A percentile compares a stretch with the other conserved stretches of the same genome.
These are phyloP conservation scores for Ceuthmochares aereus DNA, from an alignment of 2,113 vertebrate genomes.

Conservation along the genomic window DNA sequence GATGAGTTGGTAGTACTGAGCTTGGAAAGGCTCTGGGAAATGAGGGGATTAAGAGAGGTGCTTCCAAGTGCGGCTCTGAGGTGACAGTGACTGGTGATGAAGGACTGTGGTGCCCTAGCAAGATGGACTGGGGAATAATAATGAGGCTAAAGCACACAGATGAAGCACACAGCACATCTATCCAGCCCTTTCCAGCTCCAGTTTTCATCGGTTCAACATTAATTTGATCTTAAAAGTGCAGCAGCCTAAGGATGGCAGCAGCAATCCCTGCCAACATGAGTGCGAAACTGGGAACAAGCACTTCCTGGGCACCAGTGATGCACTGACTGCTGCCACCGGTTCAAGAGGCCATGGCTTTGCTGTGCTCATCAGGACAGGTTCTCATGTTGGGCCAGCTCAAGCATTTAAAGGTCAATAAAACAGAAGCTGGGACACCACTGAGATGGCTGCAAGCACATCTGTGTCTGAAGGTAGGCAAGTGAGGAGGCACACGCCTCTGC, in stretches of 20 bases:
- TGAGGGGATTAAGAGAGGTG: background rate
- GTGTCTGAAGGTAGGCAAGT: background rate
- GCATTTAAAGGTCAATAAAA: background rate
- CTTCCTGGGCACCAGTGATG: background rate
- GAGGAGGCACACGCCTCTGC: accelerated
- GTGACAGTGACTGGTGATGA: background rate
- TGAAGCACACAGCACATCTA: background rate
- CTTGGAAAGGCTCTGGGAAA: background rate
- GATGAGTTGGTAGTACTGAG: background rate
- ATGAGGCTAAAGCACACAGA: background rate
- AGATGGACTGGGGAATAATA: background rate
- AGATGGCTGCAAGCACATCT: background rate
- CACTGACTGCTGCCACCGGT: background rate
- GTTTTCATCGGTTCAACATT: background rate
- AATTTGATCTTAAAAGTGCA: background rate
- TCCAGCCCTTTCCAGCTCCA: background rate
- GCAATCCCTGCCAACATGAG: background rate
- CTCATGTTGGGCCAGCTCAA: background rate
- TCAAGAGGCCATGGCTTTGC: background rate
- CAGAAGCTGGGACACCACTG: background rate
- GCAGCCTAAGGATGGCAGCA: background rate
- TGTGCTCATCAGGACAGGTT: background rate
- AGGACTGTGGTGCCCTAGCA: background rate
- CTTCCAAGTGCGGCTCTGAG: background rate
- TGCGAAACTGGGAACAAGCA: background rate